These are phyloP conservation scores for Crossocerus cetratus DNA, from an alignment of 2,888 invertebrate species.

Conservation along the genomic window DNA sequence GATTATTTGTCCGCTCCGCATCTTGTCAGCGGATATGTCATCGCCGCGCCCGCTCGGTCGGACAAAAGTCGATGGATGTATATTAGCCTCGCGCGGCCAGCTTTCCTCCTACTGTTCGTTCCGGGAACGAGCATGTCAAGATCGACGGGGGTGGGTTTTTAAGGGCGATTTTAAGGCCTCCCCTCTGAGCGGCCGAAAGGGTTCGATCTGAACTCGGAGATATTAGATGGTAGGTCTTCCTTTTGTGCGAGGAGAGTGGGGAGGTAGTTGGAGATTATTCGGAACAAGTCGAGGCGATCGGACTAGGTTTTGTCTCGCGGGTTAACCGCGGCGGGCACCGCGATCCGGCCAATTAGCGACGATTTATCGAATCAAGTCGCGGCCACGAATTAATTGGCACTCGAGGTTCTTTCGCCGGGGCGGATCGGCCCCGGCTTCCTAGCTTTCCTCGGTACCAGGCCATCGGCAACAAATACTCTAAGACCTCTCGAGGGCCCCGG, in stretches of 20 bases:
- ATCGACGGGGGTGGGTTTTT: no score
- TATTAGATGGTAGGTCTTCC: constrained; percentile 23
- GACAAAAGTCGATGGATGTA: no score
- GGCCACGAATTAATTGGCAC: constrained; percentile 60
- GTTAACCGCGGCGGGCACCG: constrained; percentile 47
- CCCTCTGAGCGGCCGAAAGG: not conserved
- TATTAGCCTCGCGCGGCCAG: no score
- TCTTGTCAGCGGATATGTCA: not conserved
- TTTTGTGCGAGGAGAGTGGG: constrained; percentile 36
- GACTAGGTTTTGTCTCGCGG: constrained; percentile 53
- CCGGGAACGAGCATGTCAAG: no score
- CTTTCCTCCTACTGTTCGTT: no score
- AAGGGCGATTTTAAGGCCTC: no score
- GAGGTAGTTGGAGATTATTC: constrained; percentile 54
- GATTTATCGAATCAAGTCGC: constrained; percentile 59
- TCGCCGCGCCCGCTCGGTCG: no score
- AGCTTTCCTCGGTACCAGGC: constrained; percentile 7
- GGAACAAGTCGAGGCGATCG: constrained; percentile 38
- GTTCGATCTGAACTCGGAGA: not conserved
- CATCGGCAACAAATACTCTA: constrained; percentile 47
- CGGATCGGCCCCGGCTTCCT: not conserved
- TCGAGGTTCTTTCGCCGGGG: constrained; percentile 48
- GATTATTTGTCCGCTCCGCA: not conserved
- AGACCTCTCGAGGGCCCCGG: constrained; percentile 34
- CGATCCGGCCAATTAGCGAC: constrained; percentile 61